These are phyloP conservation scores for Agrenia bidenticulata DNA, from an alignment of 2,888 invertebrate species.

Conservation along the genomic window DNA sequence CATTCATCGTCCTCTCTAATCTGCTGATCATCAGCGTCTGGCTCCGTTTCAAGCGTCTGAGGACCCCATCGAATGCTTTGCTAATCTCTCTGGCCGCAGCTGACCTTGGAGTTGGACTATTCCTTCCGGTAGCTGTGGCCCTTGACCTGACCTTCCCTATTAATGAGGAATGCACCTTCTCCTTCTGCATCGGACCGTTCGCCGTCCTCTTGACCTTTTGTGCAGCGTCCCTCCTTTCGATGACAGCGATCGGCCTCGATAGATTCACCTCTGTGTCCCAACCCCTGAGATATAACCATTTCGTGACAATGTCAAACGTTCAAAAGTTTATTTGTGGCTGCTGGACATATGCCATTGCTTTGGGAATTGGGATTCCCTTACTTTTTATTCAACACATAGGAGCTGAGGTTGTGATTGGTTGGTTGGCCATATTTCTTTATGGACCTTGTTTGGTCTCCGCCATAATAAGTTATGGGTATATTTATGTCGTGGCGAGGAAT, in stretches of 20 bases:
- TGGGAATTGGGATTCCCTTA: slow-evolving; percentile 56
- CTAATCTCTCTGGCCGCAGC: slow-evolving; percentile 64
- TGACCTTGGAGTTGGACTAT: slow-evolving; percentile 64
- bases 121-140: slow-evolving; percentile 64
- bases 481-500: slow-evolving; percentile 65
- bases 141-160: slow-evolving; percentile 59
- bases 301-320: slow-evolving; percentile 65
- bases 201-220: slow-evolving; percentile 63
- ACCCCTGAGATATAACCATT: slow-evolving; percentile 65
- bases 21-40: slow-evolving; percentile 64
- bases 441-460: slow-evolving; percentile 64
- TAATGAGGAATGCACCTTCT: slow-evolving; percentile 46
- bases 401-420: slow-evolving; percentile 44
- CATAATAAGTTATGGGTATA: slow-evolving; percentile 65
- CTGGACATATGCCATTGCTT: slow-evolving; percentile 63
- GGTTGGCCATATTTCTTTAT: slow-evolving; percentile 59
- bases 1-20: slow-evolving; percentile 64
- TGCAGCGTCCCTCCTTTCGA: slow-evolving; percentile 63
- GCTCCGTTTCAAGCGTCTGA: slow-evolving; percentile 63
- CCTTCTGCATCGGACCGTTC: slow-evolving; percentile 63
- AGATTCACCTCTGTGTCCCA: slow-evolving; percentile 65
- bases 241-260: slow-evolving; percentile 66
- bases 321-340: slow-evolving; percentile 62
- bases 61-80: slow-evolving; percentile 66
- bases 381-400: slow-evolving; percentile 36